A percentile compares a stretch with the other conserved stretches of the same genome.
phyloP scores from a whole-genome alignment of 2,113 vertebrate genomes.

The Gallinago jamesoni region DNA sequence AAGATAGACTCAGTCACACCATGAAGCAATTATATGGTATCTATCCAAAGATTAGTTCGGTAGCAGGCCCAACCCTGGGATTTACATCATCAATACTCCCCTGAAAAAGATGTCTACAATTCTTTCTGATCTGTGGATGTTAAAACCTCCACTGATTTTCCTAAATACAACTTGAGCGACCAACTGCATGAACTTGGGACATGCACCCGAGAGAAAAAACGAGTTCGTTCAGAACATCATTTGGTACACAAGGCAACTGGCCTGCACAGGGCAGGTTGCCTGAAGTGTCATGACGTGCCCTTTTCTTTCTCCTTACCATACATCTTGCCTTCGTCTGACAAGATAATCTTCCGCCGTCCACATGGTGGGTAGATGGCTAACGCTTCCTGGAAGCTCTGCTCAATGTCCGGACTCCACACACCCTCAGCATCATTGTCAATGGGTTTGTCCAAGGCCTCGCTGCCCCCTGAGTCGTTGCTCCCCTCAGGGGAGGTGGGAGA shows the following conservation, averaged over 20 bases:
- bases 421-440: constrained; percentile 94
- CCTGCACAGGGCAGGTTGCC: neutral
- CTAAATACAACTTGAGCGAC: neutral
- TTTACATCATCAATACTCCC: neutral
- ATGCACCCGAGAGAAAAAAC: neutral
- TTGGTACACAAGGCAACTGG: neutral
- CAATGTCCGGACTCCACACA: constrained; percentile 96
- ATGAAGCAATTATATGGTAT: neutral
- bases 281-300: fast-evolving
- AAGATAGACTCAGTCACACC: neutral
- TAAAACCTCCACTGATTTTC: neutral
- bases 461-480: constrained; percentile 78
- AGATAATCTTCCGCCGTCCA: constrained; percentile 93
- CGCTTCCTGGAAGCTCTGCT: constrained; percentile 98
- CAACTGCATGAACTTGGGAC: neutral
- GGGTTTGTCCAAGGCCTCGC: constrained; percentile 77
- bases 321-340: constrained; percentile 98
- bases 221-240: neutral
- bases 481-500: constrained; percentile 80
- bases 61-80: neutral
- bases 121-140: neutral
- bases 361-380: constrained; percentile 96
- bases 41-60: neutral
- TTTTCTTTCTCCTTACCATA: constrained; percentile 84
- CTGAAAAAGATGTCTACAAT: neutral